A percentile compares a stretch with the other conserved stretches of the same genome.
Evolutionary conservation across 2,797 vertebrate genomes (phyloP).

Genomic region (Macropus fuliginosus): DNA sequence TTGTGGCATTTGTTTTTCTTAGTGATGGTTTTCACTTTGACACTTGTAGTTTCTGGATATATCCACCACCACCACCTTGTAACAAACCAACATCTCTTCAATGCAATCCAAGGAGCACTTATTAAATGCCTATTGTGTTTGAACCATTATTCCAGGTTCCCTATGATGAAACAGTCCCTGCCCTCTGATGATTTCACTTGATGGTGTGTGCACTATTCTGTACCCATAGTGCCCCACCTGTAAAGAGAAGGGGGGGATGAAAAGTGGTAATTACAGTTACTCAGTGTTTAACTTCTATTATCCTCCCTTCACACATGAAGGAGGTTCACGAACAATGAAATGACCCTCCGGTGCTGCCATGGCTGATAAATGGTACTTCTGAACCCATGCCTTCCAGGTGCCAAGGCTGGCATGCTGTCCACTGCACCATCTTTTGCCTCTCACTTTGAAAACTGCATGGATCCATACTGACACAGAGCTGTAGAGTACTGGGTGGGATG

Average conservation of each 20-base stretch:
- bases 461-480: not conserved
- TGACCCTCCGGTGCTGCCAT: not conserved
- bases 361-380: not conserved
- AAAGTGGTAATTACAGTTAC: not conserved
- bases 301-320: not conserved
- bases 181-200: not conserved
- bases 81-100: not conserved
- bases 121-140: not conserved
- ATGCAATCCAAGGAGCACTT: not conserved
- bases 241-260: not conserved
- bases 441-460: not conserved
- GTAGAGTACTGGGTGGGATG: not conserved
- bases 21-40: not conserved
- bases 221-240: not conserved
- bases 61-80: fast-evolving
- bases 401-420: not conserved
- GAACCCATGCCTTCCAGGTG: not conserved
- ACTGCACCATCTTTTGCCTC: not conserved
- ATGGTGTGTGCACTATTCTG: not conserved
- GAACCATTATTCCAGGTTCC: not conserved
- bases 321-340: not conserved
- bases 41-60: not conserved
- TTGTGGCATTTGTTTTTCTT: not conserved
- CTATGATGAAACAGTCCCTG: not conserved
- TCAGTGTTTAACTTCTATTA: not conserved